A percentile compares a stretch with the other conserved stretches of the same genome.
Conservation (phyloP, 2,113 vertebrate species). For the Oryctolagus cuniculus region DNA sequence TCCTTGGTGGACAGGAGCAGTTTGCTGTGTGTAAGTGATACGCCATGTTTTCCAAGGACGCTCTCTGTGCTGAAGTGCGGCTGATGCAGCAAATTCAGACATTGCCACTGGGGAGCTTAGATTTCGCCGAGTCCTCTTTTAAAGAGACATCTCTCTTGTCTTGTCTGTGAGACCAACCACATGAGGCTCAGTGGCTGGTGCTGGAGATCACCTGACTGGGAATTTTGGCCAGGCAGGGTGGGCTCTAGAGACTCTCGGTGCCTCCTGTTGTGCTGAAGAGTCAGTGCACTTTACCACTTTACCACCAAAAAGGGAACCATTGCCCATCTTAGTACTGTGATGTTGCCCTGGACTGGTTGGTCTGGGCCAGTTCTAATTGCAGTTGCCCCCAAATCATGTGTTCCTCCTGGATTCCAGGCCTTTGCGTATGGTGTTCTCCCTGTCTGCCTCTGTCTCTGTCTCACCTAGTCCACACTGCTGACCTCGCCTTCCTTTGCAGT, state of each 20-base stretch:
- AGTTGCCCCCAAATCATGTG: neutral
- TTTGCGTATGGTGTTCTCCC: neutral
- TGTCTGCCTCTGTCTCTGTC: neutral
- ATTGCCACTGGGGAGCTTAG: neutral
- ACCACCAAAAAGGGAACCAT: neutral
- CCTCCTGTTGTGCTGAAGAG: neutral
- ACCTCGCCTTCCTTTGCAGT: neutral
- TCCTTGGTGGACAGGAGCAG: slow-evolving; percentile 60
- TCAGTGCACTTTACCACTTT: neutral
- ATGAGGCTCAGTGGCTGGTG: neutral
- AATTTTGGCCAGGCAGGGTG: neutral
- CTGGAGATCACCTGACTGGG: neutral
- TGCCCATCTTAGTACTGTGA: neutral
- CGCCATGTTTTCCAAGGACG: slow-evolving; percentile 56
- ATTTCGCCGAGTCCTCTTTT: slow-evolving; percentile 37
- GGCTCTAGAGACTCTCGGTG: neutral
- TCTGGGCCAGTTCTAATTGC: neutral
- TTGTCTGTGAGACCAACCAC: neutral
- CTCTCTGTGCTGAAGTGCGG: slow-evolving; percentile 69
- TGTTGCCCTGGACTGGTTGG: neutral
- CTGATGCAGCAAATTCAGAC: slow-evolving; percentile 68
- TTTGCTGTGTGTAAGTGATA: slow-evolving; percentile 70
- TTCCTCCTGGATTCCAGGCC: neutral
- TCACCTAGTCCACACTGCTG: neutral
- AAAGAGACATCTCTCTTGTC: neutral